Evolutionary conservation across 2,113 vertebrate species (phyloP).

Genomic region (Chaetops frenatus): DNA sequence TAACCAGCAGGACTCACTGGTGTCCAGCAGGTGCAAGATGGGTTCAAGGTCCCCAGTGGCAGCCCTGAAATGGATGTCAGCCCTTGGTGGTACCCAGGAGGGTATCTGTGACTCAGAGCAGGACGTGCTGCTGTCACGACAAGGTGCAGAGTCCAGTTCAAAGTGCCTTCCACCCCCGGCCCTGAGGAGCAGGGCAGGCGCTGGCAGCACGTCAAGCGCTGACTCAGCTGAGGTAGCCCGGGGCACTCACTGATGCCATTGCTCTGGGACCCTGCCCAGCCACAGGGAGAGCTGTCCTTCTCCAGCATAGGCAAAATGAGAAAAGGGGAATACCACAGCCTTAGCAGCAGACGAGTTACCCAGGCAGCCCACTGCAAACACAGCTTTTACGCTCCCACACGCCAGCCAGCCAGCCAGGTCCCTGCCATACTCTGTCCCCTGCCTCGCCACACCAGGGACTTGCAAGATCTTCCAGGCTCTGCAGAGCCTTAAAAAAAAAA

Average conservation of each 20-base stretch:
- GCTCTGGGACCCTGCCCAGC: neutral
- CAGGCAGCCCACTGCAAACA: rapidly evolving
- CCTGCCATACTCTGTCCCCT: neutral
- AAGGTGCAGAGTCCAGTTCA: neutral
- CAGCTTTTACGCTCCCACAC: neutral
- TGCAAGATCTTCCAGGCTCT: neutral
- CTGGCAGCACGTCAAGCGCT: neutral
- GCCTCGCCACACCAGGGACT: neutral
- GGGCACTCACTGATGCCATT: neutral
- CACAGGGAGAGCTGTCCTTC: neutral
- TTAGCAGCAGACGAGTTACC: neutral
- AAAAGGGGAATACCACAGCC: neutral
- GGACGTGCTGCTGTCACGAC: neutral
- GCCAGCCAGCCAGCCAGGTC: rapidly evolving
- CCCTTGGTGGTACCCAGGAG: neutral
- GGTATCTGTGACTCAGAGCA: neutral
- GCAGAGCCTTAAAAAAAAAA: neutral
- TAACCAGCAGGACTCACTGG: neutral
- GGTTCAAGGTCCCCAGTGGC: neutral
- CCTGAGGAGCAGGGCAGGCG: rapidly evolving
- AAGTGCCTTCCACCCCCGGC: neutral
- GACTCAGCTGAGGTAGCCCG: neutral
- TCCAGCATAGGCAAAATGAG: neutral
- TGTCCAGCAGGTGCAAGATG: rapidly evolving
- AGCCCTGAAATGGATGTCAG: neutral